Percentiles rank a stretch among this genome's conserved stretches.
phyloP scores from a whole-genome alignment of 2,797 vertebrate genomes.

The Sarcophilus harrisii region DNA sequence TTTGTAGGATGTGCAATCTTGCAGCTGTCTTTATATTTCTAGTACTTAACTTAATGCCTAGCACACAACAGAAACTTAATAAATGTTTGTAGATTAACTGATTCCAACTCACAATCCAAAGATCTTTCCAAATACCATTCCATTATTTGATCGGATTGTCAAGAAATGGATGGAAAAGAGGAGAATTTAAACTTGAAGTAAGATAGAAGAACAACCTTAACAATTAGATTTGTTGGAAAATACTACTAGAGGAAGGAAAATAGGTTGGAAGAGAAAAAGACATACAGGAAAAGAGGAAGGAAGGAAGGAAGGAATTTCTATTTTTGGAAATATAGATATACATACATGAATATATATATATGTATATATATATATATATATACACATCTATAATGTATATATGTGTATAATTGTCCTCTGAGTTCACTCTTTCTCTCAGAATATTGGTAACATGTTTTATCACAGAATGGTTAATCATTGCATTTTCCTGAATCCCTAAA shows the following conservation, averaged over 20 bases:
- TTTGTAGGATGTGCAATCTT: neutral
- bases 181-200: neutral
- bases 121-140: neutral
- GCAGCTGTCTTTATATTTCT: neutral
- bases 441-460: neutral
- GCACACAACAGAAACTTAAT: neutral
- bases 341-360: too few species aligned
- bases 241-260: neutral
- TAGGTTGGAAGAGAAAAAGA: too few species aligned
- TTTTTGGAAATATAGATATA: too few species aligned
- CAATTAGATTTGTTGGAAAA: neutral
- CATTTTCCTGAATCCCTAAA: neutral
- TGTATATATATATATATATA: too few species aligned
- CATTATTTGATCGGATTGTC: neutral
- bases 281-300: too few species aligned
- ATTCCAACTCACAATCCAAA: neutral
- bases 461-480: neutral
- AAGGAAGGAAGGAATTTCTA: neutral
- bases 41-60: neutral
- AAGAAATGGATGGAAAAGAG: neutral
- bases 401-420: neutral
- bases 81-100: neutral
- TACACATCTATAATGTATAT: neutral
- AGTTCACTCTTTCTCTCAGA: neutral
- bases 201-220: neutral